Percentiles rank a stretch among this genome's conserved stretches.
Evolutionary conservation across 2,797 vertebrate species (phyloP).

Genomic region (Yasuhikotakia modesta): DNA sequence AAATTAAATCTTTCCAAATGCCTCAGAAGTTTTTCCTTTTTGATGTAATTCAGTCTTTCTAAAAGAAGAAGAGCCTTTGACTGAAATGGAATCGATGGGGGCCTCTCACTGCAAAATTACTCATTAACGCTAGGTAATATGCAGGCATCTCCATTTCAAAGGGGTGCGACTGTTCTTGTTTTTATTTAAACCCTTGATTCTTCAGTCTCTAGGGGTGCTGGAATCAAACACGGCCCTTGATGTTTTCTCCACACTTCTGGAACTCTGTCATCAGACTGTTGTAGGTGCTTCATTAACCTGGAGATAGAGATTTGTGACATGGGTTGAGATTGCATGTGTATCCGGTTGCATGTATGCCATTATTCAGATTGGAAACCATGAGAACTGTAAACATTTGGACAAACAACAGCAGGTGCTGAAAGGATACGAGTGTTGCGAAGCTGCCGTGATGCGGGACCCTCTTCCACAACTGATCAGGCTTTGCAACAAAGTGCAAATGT

Average conservation of each 20-base stretch:
- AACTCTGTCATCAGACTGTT: slow-evolving; percentile 19
- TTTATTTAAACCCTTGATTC: slow-evolving; percentile 2
- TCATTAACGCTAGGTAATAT: slow-evolving; percentile 48
- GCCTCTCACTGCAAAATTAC: slow-evolving; percentile 39
- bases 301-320: slow-evolving; percentile 16
- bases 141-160: slow-evolving; percentile 56
- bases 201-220: slow-evolving; percentile 15
- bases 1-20: slow-evolving; percentile 31
- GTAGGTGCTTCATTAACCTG: slow-evolving; percentile 46
- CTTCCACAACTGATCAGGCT: slow-evolving; percentile 8
- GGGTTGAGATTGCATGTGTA: slow-evolving; percentile 22
- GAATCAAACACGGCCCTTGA: slow-evolving; percentile 41
- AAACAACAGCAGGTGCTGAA: slow-evolving; percentile 37
- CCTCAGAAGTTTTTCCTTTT: slow-evolving; percentile 48
- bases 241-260: slow-evolving; percentile 15
- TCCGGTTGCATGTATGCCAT: slow-evolving; percentile 31
- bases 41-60: slow-evolving; percentile 43
- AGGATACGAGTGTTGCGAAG: slow-evolving; percentile 43
- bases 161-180: slow-evolving; percentile 36
- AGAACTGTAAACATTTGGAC: background rate
- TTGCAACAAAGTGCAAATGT: background rate
- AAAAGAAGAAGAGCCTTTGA: slow-evolving; percentile 29
- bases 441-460: slow-evolving; percentile 53
- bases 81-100: slow-evolving; percentile 27
- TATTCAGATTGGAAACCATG: background rate